phyloP scores from a whole-genome alignment of 2,888 invertebrate genomes.

The Apotomis turbidana region DNA sequence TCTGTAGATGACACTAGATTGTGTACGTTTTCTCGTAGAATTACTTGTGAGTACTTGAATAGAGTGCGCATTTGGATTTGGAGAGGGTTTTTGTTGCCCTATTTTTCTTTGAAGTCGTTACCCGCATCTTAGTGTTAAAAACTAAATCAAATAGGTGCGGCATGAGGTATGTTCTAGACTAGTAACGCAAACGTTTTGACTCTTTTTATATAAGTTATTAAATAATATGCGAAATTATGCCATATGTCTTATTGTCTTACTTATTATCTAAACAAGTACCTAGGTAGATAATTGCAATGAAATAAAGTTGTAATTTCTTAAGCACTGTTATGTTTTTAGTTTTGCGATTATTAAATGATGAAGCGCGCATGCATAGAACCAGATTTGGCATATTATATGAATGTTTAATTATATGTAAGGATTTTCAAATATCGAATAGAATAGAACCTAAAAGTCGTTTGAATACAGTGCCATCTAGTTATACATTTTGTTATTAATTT shows the following conservation, averaged over 20 bases:
- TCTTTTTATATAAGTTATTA: no score
- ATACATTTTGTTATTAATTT: not conserved
- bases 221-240: no score
- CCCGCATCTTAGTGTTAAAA: not conserved
- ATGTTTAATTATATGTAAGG: not conserved
- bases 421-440: not conserved
- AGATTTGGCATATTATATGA: not conserved
- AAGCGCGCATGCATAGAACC: not conserved
- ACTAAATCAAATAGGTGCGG: no score
- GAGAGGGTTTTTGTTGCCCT: not conserved
- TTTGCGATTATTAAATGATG: not conserved
- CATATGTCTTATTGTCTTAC: no score
- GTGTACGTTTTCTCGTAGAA: not conserved
- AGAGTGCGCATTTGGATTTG: not conserved
- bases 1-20: not conserved
- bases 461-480: conserved; percentile 24
- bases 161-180: no score
- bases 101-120: not conserved
- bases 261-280: no score
- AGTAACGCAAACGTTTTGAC: no score
- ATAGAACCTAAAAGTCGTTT: conserved; percentile 10
- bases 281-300: no score
- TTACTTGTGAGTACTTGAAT: not conserved
- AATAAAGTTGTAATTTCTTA: not conserved
- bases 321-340: not conserved